Evolutionary conservation across 2,113 vertebrate species (phyloP).

Genomic region (Oreochromis spilurus): DNA sequence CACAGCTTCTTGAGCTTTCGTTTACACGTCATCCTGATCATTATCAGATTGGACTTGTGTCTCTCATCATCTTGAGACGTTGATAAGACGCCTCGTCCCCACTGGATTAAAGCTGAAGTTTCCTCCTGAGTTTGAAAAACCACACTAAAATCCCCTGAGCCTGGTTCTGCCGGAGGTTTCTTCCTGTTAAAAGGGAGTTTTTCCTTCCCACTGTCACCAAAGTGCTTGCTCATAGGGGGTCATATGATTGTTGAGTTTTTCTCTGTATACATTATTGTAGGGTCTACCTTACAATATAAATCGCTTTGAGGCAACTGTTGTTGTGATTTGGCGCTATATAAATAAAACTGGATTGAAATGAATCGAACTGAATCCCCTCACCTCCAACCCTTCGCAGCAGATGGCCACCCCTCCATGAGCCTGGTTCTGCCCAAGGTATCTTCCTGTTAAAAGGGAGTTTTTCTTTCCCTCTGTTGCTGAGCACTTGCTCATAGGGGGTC

Average conservation of each 20-base stretch:
- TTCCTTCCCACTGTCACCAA: not conserved
- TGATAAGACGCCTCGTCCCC: not conserved
- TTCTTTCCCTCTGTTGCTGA: not conserved
- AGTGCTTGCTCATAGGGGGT: not conserved
- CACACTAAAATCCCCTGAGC: not conserved
- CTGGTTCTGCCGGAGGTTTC: too few species aligned
- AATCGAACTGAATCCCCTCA: not conserved
- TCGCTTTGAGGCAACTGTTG: not conserved
- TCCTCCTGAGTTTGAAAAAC: not conserved
- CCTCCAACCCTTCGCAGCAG: too few species aligned
- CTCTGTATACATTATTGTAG: not conserved
- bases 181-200: too few species aligned
- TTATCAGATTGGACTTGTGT: not conserved
- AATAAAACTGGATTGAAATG: not conserved
- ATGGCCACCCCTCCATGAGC: not conserved
- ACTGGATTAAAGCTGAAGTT: not conserved
- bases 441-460: not conserved
- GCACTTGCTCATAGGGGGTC: not conserved
- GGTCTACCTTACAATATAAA: not conserved
- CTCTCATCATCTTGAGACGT: not conserved
- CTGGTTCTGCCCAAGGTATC: not conserved
- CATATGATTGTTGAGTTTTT: not conserved
- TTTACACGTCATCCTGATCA: not conserved
- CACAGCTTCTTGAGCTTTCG: not conserved
- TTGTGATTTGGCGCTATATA: not conserved